Conservation (phyloP, 2,113 vertebrate genomes). For the Pogona vitticeps region DNA sequence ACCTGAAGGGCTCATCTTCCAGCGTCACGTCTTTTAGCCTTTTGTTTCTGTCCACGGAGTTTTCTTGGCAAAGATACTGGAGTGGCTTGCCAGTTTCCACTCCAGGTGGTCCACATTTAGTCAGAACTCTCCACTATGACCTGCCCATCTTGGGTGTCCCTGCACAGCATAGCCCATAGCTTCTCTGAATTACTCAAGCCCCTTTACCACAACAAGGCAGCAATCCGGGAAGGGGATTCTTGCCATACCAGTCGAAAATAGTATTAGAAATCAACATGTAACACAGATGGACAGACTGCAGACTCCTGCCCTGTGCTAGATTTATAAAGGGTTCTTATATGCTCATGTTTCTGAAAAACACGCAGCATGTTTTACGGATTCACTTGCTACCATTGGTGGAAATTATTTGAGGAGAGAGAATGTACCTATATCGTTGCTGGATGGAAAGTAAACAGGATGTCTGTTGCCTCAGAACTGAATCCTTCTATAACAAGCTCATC, state of each 20-base stretch:
- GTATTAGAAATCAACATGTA: background rate
- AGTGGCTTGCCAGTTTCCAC: too few species aligned
- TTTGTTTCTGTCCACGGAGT: too few species aligned
- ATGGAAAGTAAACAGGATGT: background rate
- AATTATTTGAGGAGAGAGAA: background rate
- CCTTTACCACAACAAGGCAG: too few species aligned
- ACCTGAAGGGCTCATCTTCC: too few species aligned
- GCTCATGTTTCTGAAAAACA: background rate
- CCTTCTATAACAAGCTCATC: background rate
- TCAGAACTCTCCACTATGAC: too few species aligned
- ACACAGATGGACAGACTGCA: background rate
- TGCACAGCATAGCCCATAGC: too few species aligned
- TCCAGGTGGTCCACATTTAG: too few species aligned
- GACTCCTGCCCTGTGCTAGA: background rate
- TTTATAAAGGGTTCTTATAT: background rate
- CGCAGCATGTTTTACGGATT: background rate
- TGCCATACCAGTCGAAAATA: background rate
- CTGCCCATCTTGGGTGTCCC: too few species aligned
- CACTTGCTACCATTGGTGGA: background rate
- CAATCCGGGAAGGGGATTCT: background rate
- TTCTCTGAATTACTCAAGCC: too few species aligned
- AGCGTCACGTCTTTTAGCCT: too few species aligned
- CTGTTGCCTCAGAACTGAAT: background rate
- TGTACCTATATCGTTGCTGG: background rate
- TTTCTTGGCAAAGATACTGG: too few species aligned